Evolutionary conservation across 1,140 invertebrate species (phyloP).

Genomic region (Lepidurus arcticus): DNA sequence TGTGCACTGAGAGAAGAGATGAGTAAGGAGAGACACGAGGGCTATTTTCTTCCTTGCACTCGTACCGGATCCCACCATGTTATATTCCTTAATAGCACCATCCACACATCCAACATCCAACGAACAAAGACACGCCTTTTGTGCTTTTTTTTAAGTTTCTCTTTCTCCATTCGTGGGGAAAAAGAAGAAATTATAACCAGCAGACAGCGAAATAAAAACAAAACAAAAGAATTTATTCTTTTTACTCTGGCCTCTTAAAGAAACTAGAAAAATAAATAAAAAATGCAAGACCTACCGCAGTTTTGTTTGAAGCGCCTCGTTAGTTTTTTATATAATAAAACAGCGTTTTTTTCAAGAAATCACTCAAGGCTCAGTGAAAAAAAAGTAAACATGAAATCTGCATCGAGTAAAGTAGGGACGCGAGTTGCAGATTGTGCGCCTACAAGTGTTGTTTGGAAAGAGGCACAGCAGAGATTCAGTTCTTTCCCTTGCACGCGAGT

Average conservation of each 20-base stretch:
- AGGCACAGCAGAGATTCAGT: neutral
- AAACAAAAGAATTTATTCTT: neutral
- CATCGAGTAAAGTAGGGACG: too few species aligned
- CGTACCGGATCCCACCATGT: neutral
- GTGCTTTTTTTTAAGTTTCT: neutral
- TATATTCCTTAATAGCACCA: neutral
- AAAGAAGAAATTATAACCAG: neutral
- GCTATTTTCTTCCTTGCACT: neutral
- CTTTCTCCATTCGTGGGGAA: neutral
- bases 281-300: too few species aligned
- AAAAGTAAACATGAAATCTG: too few species aligned
- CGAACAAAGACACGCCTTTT: slow-evolving; percentile 1
- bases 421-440: too few species aligned
- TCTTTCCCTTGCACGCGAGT: too few species aligned
- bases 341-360: too few species aligned
- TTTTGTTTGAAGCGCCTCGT: too few species aligned
- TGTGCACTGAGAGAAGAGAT: neutral
- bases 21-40: neutral
- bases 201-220: neutral
- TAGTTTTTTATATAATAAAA: too few species aligned
- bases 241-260: too few species aligned
- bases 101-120: neutral
- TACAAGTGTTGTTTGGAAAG: neutral
- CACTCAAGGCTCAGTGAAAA: too few species aligned
- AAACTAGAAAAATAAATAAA: too few species aligned